phyloP scores from a whole-genome alignment of 2,888 invertebrate genomes.

The Meloe dianella region DNA sequence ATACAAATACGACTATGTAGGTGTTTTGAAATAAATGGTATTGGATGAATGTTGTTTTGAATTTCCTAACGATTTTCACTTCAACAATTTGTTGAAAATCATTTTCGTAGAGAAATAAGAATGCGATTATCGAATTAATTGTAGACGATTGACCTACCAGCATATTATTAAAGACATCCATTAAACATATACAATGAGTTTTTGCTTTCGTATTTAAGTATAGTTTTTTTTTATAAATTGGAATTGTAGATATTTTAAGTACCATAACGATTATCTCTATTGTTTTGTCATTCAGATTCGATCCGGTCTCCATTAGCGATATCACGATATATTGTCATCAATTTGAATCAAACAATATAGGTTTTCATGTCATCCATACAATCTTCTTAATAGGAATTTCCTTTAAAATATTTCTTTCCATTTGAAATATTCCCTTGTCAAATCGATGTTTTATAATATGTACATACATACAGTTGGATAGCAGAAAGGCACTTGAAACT shows the following conservation, averaged over 20 bases:
- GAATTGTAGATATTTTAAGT: background rate
- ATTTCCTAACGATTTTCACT: background rate
- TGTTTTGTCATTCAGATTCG: conserved; percentile 7
- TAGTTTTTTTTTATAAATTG: background rate
- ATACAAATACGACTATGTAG: background rate
- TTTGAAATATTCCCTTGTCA: background rate
- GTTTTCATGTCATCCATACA: too few species aligned
- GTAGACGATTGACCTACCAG: background rate
- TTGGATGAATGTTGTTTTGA: background rate
- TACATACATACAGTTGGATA: background rate
- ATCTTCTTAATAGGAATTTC: background rate
- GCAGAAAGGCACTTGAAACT: background rate
- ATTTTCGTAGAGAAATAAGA: background rate
- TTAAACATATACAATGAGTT: background rate
- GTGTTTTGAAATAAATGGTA: conserved; percentile 4
- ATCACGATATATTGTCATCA: background rate
- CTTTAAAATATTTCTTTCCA: background rate
- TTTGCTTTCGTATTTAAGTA: background rate
- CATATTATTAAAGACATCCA: background rate
- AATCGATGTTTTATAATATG: background rate
- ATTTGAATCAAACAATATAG: background rate
- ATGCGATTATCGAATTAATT: background rate
- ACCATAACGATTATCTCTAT: conserved; percentile 7
- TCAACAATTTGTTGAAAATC: background rate
- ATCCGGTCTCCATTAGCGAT: background rate